These are phyloP conservation scores for Arge pagana DNA, from an alignment of 2,888 invertebrate genomes.

Conservation along the genomic window DNA sequence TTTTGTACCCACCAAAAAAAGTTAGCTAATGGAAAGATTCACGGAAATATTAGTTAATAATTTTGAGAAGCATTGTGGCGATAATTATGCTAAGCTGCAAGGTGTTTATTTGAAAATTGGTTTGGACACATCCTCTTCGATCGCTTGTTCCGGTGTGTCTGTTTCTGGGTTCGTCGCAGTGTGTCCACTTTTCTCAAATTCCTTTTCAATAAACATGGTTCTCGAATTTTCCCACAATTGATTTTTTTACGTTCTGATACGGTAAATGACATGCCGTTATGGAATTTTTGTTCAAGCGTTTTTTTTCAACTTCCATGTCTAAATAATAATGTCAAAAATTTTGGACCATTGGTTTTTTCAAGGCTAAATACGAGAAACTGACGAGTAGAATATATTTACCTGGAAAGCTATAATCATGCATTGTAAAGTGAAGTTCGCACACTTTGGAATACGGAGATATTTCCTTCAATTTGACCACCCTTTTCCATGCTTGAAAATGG, in stretches of 20 bases:
- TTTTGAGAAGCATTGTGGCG: not conserved
- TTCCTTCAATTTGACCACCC: no score
- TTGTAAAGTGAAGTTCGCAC: no score
- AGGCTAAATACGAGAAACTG: no score
- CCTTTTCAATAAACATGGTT: not conserved
- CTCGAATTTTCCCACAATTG: not conserved
- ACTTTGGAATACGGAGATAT: no score
- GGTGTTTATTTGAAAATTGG: not conserved
- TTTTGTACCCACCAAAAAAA: not conserved
- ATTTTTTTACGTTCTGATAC: not conserved
- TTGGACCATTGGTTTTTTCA: no score
- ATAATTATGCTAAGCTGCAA: not conserved
- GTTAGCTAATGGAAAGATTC: not conserved
- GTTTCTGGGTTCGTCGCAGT: not conserved
- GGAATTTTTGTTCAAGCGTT: not conserved
- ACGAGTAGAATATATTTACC: no score
- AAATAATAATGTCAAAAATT: conserved; percentile 1
- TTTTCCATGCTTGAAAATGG: no score
- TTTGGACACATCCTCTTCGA: not conserved
- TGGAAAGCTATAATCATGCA: no score
- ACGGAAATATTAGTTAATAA: not conserved
- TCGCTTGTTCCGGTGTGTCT: not conserved
- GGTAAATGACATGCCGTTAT: not conserved
- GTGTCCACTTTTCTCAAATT: not conserved
- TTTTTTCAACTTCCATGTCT: not conserved